Percentiles rank a stretch among this genome's conserved stretches.
phyloP scores from a whole-genome alignment of 92 coral and sea anemone species.

The Palythoa grandis region DNA sequence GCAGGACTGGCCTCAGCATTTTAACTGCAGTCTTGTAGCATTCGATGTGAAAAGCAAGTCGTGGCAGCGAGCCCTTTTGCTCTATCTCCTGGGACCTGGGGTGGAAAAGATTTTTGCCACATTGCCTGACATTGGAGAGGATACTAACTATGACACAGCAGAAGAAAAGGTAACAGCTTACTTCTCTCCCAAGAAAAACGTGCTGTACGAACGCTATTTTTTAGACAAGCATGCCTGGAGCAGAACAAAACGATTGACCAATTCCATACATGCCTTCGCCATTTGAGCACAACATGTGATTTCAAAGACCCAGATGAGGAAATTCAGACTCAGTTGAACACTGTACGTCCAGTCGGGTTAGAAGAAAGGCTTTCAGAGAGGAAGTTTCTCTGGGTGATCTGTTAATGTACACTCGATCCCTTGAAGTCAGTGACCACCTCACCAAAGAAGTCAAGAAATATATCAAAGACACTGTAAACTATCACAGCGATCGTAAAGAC shows the following conservation, averaged over 20 bases:
- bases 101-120: conserved; percentile 46
- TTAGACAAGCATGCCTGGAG: conserved; percentile 61
- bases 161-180: conserved; percentile 55
- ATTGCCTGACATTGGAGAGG: conserved; percentile 43
- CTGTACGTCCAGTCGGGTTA: conserved; percentile 47
- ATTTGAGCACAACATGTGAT: conserved; percentile 57
- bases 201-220: conserved; percentile 55
- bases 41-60: conserved; percentile 41
- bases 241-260: conserved; percentile 42
- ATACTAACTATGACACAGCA: conserved; percentile 50
- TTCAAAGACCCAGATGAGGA: conserved; percentile 59
- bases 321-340: conserved; percentile 68
- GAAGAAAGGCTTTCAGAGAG: conserved; percentile 53
- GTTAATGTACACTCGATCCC: conserved; percentile 49
- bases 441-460: conserved; percentile 32
- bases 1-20: conserved; percentile 39
- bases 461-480: not conserved
- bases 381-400: conserved; percentile 49
- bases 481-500: conserved; percentile 21
- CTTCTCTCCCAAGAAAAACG: conserved; percentile 62
- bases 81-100: conserved; percentile 42
- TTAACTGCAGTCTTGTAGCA: not conserved
- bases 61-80: conserved; percentile 39
- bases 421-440: conserved; percentile 48
- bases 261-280: conserved; percentile 57